A percentile compares a stretch with the other conserved stretches of the same genome.
Conservation (phyloP, 2,888 invertebrate genomes). For the Choreutis nemorana region DNA sequence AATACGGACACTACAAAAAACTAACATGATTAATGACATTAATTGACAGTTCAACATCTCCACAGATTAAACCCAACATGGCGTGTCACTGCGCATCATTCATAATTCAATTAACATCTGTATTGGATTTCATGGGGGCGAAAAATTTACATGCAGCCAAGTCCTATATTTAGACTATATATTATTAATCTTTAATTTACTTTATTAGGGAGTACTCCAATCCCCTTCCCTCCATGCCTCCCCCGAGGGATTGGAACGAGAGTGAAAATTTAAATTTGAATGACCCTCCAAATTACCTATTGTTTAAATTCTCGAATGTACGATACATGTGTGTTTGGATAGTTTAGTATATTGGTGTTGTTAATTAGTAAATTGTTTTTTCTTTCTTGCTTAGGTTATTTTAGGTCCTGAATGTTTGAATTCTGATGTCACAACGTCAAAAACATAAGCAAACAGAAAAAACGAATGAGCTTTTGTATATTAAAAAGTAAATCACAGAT, state of each 20-base stretch:
- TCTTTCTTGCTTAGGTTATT: too few relatives aligned
- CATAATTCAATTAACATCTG: conserved; percentile 30
- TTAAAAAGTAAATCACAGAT: too few relatives aligned
- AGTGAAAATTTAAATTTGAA: conserved; percentile 64
- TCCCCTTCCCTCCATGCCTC: conserved; percentile 37
- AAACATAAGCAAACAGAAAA: too few relatives aligned
- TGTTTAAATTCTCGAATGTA: too few relatives aligned
- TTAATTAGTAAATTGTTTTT: too few relatives aligned
- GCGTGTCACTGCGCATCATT: conserved; percentile 19
- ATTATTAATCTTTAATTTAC: conserved; percentile 67
- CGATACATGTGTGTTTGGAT: too few relatives aligned
- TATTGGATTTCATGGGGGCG: conserved; percentile 33
- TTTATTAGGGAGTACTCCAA: conserved; percentile 57
- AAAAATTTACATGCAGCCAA: conserved; percentile 47
- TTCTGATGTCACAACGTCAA: too few relatives aligned
- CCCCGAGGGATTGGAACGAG: conserved; percentile 45
- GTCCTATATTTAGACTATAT: conserved; percentile 57
- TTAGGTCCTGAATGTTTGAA: too few relatives aligned
- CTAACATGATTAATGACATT: conserved; percentile 1
- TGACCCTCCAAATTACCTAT: conserved; percentile 30
- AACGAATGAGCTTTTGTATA: too few relatives aligned
- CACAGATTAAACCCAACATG: conserved; percentile 9
- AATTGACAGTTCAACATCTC: conserved; percentile 1
- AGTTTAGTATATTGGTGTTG: too few relatives aligned
- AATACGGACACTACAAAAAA: too few relatives aligned